phyloP scores from a whole-genome alignment of 1,140 invertebrate species.

The Hermetia illucens region DNA sequence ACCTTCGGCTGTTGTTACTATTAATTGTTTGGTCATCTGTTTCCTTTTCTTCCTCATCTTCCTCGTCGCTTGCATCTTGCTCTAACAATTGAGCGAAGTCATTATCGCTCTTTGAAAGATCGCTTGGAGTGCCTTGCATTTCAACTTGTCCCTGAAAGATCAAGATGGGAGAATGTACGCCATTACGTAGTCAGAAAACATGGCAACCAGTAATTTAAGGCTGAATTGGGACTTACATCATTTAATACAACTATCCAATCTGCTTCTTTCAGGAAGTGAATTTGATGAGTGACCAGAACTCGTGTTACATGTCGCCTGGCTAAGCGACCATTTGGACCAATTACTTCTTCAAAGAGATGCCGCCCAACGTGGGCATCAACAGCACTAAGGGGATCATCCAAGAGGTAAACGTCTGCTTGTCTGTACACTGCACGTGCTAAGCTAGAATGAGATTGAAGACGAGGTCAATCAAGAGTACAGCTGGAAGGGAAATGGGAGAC shows the following conservation, averaged over 20 bases:
- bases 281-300: slow-evolving; percentile 64
- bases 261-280: slow-evolving; percentile 56
- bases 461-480: neutral
- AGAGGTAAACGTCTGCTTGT: slow-evolving; percentile 58
- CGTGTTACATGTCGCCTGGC: slow-evolving; percentile 33
- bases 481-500: no score
- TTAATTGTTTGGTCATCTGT: slow-evolving; percentile 1
- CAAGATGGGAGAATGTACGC: slow-evolving; percentile 47
- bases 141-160: slow-evolving; percentile 34
- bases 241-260: slow-evolving; percentile 53
- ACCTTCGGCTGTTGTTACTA: neutral
- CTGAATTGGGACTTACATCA: slow-evolving; percentile 22
- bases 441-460: slow-evolving; percentile 32
- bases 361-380: slow-evolving; percentile 55
- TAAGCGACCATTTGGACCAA: slow-evolving; percentile 31
- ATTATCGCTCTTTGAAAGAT: slow-evolving; percentile 40
- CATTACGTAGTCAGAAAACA: neutral
- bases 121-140: slow-evolving; percentile 43
- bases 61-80: no score
- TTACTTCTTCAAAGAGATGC: slow-evolving; percentile 49
- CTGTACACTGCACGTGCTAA: slow-evolving; percentile 46
- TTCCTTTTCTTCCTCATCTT: neutral
- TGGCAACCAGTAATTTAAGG: neutral
- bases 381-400: slow-evolving; percentile 69
- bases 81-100: slow-evolving; percentile 37